Evolutionary conservation across 2,113 vertebrate species (phyloP).

Genomic region (Triplophysa dalaica): DNA sequence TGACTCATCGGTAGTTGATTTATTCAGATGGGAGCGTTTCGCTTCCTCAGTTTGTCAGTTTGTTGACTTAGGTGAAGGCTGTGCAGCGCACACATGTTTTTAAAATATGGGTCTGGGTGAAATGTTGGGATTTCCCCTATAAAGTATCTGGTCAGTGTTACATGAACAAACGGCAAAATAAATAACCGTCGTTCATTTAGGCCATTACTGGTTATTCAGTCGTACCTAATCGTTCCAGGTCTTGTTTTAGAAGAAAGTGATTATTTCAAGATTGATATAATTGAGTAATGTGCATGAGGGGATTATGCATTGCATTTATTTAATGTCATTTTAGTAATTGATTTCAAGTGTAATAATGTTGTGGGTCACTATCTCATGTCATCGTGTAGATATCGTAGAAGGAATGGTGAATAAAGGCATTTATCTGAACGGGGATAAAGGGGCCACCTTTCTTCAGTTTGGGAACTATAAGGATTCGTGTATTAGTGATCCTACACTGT

Average conservation of each 20-base stretch:
- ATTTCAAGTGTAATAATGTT: background rate
- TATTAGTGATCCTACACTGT: slow-evolving; percentile 84
- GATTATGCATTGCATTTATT: background rate
- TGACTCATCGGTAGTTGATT: slow-evolving; percentile 24
- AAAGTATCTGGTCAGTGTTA: slow-evolving; percentile 19
- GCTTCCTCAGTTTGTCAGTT: background rate
- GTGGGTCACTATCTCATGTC: slow-evolving; percentile 39
- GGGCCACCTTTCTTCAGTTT: slow-evolving; percentile 85
- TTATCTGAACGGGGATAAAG: slow-evolving; percentile 81
- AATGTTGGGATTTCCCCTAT: slow-evolving; percentile 17
- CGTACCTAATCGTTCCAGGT: background rate
- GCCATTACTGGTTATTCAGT: slow-evolving; percentile 6
- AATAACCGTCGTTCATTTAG: background rate
- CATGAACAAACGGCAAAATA: background rate
- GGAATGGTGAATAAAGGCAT: slow-evolving; percentile 91
- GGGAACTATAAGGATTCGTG: slow-evolving; percentile 85
- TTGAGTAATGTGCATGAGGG: background rate
- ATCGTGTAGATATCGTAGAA: slow-evolving; percentile 86
- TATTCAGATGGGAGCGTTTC: background rate
- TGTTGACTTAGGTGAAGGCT: background rate
- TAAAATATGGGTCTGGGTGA: slow-evolving; percentile 21
- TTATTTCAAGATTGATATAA: background rate
- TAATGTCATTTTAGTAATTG: background rate
- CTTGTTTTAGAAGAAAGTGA: background rate
- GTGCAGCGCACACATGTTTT: background rate